Conservation (phyloP, 2,113 vertebrate species). For the Phalacrocorax carbo region DNA sequence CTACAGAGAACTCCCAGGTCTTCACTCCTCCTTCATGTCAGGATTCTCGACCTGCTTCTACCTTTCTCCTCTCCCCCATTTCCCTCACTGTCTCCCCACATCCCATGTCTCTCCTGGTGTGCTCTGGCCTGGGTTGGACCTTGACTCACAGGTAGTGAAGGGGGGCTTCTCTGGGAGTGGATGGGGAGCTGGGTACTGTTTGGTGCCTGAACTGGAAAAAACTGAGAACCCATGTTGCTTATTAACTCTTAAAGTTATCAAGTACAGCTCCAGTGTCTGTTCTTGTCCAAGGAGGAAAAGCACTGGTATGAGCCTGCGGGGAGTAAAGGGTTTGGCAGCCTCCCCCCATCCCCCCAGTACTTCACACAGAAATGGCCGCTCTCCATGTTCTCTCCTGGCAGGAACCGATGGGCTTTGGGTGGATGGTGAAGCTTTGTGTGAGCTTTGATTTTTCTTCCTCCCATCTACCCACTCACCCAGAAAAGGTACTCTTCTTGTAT, state of each 20-base stretch:
- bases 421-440: not conserved
- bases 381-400: not conserved
- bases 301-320: fast-evolving
- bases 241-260: not conserved
- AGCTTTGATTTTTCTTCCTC: not conserved
- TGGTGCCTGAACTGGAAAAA: not conserved
- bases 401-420: not conserved
- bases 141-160: not conserved
- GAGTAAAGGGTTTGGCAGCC: not conserved
- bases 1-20: not conserved
- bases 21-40: not conserved
- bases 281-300: not conserved
- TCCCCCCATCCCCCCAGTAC: no score
- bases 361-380: not conserved
- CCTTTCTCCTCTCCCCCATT: not conserved
- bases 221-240: not conserved
- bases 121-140: no score
- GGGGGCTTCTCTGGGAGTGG: not conserved
- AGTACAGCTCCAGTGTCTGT: not conserved
- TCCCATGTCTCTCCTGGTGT: not conserved
- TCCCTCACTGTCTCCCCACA: not conserved
- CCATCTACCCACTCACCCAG: not conserved
- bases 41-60: not conserved
- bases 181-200: not conserved
- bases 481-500: not conserved